Evolutionary conservation across 2,888 invertebrate genomes (phyloP).

Genomic region (Platycheirus rosarum): DNA sequence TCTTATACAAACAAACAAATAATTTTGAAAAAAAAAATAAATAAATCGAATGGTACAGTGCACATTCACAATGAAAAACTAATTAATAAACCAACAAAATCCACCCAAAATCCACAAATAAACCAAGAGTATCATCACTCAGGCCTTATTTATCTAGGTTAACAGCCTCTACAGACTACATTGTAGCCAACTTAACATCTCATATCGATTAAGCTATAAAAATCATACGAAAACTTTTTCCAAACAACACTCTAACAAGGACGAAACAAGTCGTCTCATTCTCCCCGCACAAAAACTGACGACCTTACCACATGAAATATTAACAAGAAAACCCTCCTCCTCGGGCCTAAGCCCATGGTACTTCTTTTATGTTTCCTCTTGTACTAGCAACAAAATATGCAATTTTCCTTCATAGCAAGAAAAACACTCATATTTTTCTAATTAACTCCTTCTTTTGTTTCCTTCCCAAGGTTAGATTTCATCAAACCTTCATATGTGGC

Average conservation of each 20-base stretch:
- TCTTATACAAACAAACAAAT: no score
- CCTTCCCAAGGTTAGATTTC: constrained; percentile 51
- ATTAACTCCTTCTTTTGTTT: neutral
- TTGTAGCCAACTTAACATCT: constrained; percentile 1
- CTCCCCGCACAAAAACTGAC: constrained; percentile 15
- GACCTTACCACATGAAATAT: constrained; percentile 22
- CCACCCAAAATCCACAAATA: neutral
- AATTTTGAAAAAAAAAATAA: no score
- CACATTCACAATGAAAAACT: no score
- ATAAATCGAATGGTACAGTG: no score
- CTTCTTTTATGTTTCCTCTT: no score
- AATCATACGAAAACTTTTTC: neutral
- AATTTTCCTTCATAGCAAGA: neutral
- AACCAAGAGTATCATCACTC: neutral
- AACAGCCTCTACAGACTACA: constrained; percentile 22
- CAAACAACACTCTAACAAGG: neutral
- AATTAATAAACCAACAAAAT: neutral
- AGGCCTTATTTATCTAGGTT: neutral
- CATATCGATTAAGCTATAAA: constrained; percentile 30
- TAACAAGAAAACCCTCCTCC: constrained; percentile 8
- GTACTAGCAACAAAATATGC: constrained; percentile 9
- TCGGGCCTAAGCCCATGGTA: constrained; percentile 10
- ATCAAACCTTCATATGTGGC: constrained; percentile 15
- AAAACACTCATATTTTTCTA: no score
- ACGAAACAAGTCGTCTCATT: neutral